Percentiles rank a stretch among this genome's conserved stretches.
Conservation (phyloP, 2,797 vertebrate species). For the Acrocephalus scirpaceus region DNA sequence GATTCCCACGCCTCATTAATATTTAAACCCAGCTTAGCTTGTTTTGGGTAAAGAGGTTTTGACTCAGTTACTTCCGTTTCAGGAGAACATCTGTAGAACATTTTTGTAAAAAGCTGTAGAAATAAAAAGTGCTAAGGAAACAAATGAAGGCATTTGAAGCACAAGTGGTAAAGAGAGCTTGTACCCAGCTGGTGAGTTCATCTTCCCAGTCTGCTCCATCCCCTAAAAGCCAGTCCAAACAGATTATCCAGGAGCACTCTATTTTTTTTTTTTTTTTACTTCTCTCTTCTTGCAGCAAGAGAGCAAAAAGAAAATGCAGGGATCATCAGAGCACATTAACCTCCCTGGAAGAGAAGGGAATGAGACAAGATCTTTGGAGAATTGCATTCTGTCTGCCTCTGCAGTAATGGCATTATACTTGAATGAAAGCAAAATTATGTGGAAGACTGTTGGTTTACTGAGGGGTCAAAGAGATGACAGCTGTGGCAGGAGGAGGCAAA, state of each 20-base stretch:
- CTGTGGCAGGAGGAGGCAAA: conserved; percentile 18
- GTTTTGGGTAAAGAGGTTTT: background rate
- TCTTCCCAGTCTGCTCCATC: background rate
- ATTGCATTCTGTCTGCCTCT: conserved; percentile 32
- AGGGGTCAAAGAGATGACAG: conserved; percentile 53
- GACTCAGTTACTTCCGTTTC: background rate
- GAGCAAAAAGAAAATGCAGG: background rate
- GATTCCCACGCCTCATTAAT: background rate
- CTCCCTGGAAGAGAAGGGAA: conserved; percentile 43
- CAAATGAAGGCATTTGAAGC: background rate
- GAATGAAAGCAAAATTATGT: conserved; percentile 51
- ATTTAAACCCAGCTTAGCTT: background rate
- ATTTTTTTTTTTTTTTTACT: background rate
- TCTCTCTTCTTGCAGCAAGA: background rate
- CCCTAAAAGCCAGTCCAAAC: background rate
- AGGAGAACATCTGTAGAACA: background rate
- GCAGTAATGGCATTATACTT: conserved; percentile 21
- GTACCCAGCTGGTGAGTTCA: background rate
- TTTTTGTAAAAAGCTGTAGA: background rate
- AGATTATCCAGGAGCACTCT: background rate
- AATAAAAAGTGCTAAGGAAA: background rate
- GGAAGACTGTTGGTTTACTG: conserved; percentile 51
- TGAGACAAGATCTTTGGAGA: conserved; percentile 30
- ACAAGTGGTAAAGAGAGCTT: background rate
- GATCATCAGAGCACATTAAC: conserved; percentile 53